A percentile compares a stretch with the other conserved stretches of the same genome.
These are phyloP conservation scores for Aviceda subcristata DNA, from an alignment of 2,113 vertebrate genomes.

Conservation along the genomic window DNA sequence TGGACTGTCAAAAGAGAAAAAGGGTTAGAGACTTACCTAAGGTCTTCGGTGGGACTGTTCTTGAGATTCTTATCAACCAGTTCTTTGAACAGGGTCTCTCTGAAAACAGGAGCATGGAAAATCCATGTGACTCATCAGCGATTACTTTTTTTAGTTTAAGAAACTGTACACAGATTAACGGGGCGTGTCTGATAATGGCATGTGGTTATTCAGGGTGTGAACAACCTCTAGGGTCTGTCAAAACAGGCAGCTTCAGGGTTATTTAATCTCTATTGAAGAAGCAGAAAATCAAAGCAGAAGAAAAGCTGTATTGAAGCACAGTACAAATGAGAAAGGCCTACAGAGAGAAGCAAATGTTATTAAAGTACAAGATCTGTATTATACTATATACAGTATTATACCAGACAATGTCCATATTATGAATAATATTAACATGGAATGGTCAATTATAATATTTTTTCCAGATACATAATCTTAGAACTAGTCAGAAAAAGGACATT, in stretches of 20 bases:
- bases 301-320: neutral
- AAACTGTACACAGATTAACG: neutral
- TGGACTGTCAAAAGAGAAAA: neutral
- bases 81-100: neutral
- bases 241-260: neutral
- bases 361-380: neutral
- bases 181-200: slow-evolving; percentile 1
- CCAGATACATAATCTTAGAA: neutral
- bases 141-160: slow-evolving; percentile 11
- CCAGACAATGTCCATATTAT: neutral
- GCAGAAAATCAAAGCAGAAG: neutral
- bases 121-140: neutral
- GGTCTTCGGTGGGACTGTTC: neutral
- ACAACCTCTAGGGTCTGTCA: neutral
- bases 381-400: neutral
- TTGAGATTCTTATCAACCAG: neutral
- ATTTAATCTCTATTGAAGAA: neutral
- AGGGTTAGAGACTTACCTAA: neutral
- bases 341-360: neutral
- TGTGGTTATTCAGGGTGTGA: slow-evolving; percentile 22
- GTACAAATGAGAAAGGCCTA: neutral
- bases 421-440: neutral
- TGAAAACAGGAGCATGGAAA: neutral
- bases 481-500: neutral
- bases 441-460: neutral